Conservation (phyloP, 2,797 vertebrate species). For the Remorina albescens region DNA sequence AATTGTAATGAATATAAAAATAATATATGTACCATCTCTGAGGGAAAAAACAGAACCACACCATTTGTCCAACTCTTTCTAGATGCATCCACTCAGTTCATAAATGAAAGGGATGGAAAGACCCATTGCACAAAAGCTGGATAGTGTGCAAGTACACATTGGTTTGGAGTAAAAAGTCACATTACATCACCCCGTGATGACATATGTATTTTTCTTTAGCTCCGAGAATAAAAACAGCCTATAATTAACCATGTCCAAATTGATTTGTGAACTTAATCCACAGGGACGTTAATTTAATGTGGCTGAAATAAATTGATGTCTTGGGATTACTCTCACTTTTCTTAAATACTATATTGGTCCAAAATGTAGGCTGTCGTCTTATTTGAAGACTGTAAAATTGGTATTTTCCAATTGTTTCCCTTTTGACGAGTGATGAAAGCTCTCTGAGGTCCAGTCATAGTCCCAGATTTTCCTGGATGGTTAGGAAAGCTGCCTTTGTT, state of each 20-base stretch:
- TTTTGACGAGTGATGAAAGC: neutral
- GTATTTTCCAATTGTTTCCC: neutral
- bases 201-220: neutral
- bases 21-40: neutral
- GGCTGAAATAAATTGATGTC: neutral
- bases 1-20: neutral
- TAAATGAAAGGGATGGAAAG: neutral
- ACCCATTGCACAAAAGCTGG: neutral
- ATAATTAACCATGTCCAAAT: neutral
- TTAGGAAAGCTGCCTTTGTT: neutral
- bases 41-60: neutral
- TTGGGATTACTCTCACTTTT: too few relatives aligned
- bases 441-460: neutral
- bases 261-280: neutral
- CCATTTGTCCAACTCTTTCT: neutral
- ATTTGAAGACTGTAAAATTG: slow-evolving; percentile 2
- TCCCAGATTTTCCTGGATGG: slow-evolving; percentile 1
- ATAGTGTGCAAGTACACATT: neutral
- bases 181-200: neutral
- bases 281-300: neutral
- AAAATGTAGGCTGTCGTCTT: neutral
- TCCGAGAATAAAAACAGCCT: neutral
- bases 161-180: neutral
- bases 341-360: neutral
- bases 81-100: neutral